These are phyloP conservation scores for Bellardia pandia DNA, from an alignment of 2,888 invertebrate genomes.

Conservation along the genomic window DNA sequence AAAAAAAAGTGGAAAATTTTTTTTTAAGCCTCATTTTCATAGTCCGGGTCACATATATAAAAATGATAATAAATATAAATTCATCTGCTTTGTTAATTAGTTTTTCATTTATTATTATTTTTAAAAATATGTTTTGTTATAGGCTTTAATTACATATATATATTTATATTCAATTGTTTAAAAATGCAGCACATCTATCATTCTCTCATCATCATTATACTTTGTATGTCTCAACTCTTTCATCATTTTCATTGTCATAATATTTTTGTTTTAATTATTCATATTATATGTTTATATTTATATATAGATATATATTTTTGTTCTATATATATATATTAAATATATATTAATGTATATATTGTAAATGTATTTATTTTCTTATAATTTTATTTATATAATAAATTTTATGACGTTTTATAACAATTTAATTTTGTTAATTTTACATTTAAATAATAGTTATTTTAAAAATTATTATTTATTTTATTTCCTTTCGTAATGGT, in stretches of 20 bases:
- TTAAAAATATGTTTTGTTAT: constrained; percentile 68
- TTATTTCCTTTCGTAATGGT: constrained; percentile 39
- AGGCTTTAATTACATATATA: constrained; percentile 64
- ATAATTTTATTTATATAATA: constrained; percentile 63
- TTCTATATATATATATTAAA: constrained; percentile 53
- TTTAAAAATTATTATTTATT: constrained; percentile 23
- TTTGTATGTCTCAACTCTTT: constrained; percentile 36
- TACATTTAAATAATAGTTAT: constrained; percentile 56
- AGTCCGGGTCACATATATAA: too few relatives aligned
- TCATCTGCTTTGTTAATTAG: constrained; percentile 38
- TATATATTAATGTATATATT: constrained; percentile 49
- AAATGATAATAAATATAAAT: not conserved
- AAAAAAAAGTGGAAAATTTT: too few relatives aligned
- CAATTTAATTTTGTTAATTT: constrained; percentile 67
- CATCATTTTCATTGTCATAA: constrained; percentile 41
- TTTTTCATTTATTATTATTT: constrained; percentile 56
- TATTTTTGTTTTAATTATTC: constrained; percentile 37
- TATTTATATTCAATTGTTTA: constrained; percentile 36
- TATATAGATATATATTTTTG: constrained; percentile 35
- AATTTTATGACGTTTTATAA: constrained; percentile 69
- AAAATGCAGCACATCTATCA: constrained; percentile 68
- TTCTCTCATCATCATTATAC: constrained; percentile 50
- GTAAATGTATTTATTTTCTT: constrained; percentile 54
- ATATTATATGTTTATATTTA: constrained; percentile 22
- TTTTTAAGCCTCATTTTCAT: too few relatives aligned